Base-by-base conservation (phyloP, 2,888 invertebrate species). In the Sminthurinus aureus region DNA sequence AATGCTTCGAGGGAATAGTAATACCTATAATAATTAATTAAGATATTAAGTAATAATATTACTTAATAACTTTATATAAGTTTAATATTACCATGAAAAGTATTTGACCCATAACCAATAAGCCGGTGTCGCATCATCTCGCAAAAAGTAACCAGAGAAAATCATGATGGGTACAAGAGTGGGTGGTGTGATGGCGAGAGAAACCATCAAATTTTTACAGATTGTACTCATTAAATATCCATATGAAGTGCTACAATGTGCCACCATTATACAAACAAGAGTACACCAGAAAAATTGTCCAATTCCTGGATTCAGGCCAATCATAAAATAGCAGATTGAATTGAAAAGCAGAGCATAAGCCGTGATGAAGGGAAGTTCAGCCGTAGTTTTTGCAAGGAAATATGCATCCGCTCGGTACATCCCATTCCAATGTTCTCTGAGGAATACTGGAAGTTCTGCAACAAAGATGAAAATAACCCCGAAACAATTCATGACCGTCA, bases 401-500 rank as follows among this genome's bases (percentile, higher is more conserved):
- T 98, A 98, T 0, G 97, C 94, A 89, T 96, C 96, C 0, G 96
- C 95, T 79, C 97, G 92, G 89, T 98, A 98, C 93, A 98, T 95
- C 67, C 96, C 96, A 89, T 95, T 96, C 85, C 94, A 93, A 89
- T 97, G 94, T 90, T 98, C 98, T 18, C 97, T 92, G 87, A 96
- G 92, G 90, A 98, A 97, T 85, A 98, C 94, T 0, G 97, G 96
- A 52, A 97, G 91, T 90, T 98, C 98, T 0, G 94, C 93, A 88
- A 96, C 96, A 90, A 98, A 97, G 71, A 96, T 96, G 96, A 96
- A 90, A n/a, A 74, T 69, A 24, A 74, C 13, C 6, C 73, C 13
- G 26, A n/a, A 26, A 11, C 26, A 24, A 90, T 97, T 97, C 89
- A 96, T 96, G 91, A 98, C 97, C 8, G 98, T 97, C 94, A 97